phyloP scores from a whole-genome alignment of 2,797 vertebrate genomes.

The Enteromius unitaeniatus region DNA sequence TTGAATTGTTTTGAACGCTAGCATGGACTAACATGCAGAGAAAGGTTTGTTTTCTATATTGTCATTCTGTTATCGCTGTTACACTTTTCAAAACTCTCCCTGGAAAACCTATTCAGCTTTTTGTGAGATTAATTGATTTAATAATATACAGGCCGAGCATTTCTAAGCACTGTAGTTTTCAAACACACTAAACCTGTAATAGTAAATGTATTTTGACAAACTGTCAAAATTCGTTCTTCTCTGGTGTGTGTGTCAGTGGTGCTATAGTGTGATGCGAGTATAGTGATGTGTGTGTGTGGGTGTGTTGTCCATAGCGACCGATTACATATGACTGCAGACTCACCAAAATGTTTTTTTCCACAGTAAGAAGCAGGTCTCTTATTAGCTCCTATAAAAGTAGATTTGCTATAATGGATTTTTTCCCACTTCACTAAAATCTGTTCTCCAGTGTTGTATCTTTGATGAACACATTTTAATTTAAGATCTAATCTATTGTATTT shows the following conservation, averaged over 20 bases:
- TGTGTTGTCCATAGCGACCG: conserved; percentile 24
- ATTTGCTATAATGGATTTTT: neutral
- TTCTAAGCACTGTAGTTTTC: neutral
- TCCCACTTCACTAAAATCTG: conserved; percentile 11
- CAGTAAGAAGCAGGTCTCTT: neutral
- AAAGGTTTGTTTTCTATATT: neutral
- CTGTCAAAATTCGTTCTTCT: neutral
- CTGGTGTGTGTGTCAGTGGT: neutral
- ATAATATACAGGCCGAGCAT: neutral
- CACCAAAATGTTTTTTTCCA: neutral
- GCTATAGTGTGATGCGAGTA: neutral
- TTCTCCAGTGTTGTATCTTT: conserved; percentile 24
- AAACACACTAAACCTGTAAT: neutral
- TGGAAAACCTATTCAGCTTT: neutral
- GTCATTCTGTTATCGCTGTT: neutral
- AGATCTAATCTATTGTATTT: conserved; percentile 63
- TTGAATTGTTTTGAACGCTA: neutral
- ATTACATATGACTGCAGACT: neutral
- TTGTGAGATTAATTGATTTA: neutral
- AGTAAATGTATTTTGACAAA: neutral
- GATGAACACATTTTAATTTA: conserved; percentile 47
- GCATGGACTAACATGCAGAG: neutral
- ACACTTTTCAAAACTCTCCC: neutral
- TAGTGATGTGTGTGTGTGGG: neutral
- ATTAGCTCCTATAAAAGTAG: neutral